Conservation (phyloP, 1,140 invertebrate genomes). For the Drosophila triauraria region DNA sequence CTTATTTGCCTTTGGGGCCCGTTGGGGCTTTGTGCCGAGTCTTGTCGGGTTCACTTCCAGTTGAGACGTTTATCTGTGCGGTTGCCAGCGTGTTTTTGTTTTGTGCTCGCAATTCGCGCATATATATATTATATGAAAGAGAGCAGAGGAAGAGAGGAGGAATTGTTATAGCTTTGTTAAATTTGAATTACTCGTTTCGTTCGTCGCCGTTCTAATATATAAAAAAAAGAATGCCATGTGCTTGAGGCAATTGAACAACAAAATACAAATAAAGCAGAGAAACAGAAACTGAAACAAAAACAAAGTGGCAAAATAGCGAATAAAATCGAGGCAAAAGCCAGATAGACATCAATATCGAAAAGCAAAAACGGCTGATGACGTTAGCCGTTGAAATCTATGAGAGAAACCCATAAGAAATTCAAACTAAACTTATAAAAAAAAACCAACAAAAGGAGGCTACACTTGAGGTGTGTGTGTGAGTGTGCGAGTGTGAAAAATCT, state of each 20-base stretch:
- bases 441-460: constrained; percentile 28
- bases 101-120: constrained; percentile 47
- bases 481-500: constrained; percentile 36
- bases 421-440: constrained; percentile 21
- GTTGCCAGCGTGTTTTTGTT: constrained; percentile 60
- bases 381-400: constrained; percentile 67
- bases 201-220: constrained; percentile 37
- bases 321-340: constrained; percentile 28
- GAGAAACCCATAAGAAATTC: constrained; percentile 36
- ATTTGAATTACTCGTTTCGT: constrained; percentile 76
- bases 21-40: constrained; percentile 35
- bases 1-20: constrained; percentile 58
- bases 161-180: constrained; percentile 56
- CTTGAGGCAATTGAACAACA: constrained; percentile 44
- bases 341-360: constrained; percentile 49
- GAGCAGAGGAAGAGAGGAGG: constrained; percentile 39
- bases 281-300: constrained; percentile 16
- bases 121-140: constrained; percentile 46
- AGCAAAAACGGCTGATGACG: constrained; percentile 65
- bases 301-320: constrained; percentile 38
- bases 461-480: constrained; percentile 30
- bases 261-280: constrained; percentile 26
- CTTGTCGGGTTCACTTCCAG: constrained; percentile 74
- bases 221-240: constrained; percentile 59
- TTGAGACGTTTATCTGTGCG: constrained; percentile 83